phyloP scores from a whole-genome alignment of 2,888 invertebrate species.

The Idaea aversata region DNA sequence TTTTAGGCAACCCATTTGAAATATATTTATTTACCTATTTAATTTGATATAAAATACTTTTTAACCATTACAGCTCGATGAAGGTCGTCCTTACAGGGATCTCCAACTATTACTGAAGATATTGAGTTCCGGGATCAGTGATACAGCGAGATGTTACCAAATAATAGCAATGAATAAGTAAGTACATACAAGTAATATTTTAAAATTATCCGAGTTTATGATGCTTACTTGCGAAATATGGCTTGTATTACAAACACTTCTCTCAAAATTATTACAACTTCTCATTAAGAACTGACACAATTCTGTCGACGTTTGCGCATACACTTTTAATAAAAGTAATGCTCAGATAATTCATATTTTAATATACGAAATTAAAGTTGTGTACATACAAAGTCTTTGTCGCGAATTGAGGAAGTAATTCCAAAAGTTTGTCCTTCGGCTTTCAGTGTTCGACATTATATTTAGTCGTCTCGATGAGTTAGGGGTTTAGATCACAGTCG shows the following conservation, averaged over 20 bases:
- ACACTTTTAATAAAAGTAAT: not conserved
- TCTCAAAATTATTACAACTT: not conserved
- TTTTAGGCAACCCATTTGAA: no score
- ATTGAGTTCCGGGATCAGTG: no score
- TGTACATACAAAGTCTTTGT: slow-evolving; percentile 56
- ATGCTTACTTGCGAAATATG: not conserved
- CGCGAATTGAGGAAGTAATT: slow-evolving; percentile 51
- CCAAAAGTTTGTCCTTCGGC: slow-evolving; percentile 50
- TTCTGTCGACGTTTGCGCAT: not conserved
- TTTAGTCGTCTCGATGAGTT: slow-evolving; percentile 33
- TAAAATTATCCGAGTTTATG: not conserved
- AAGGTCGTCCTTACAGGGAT: no score
- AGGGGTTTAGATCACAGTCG: not conserved
- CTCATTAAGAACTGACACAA: not conserved
- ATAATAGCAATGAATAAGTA: not conserved
- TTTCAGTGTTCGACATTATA: slow-evolving; percentile 47
- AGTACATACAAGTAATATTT: not conserved
- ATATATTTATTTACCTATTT: no score
- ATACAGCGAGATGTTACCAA: no score
- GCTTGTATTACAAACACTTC: not conserved
- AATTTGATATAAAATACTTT: no score
- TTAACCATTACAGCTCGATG: no score
- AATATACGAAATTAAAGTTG: not conserved
- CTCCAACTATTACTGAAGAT: no score
- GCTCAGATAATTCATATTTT: not conserved